These are phyloP conservation scores for Ciconia maguari DNA, from an alignment of 2,113 vertebrate species.

Conservation along the genomic window DNA sequence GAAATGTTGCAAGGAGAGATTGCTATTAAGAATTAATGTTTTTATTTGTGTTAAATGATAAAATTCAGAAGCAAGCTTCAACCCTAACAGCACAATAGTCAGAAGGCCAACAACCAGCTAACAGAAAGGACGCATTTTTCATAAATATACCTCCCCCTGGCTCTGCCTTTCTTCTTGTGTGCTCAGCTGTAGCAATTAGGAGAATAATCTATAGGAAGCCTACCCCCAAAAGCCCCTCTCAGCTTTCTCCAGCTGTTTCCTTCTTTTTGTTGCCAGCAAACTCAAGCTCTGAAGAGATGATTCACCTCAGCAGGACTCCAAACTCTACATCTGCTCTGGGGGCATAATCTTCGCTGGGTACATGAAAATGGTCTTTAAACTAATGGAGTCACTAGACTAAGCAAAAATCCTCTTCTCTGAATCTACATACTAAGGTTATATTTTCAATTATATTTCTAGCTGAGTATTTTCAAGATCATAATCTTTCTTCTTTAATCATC, in stretches of 20 bases:
- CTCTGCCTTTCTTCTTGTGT: constrained; percentile 65
- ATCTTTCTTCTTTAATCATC: constrained; percentile 13
- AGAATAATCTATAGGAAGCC: constrained; percentile 52
- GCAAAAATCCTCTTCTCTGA: neutral
- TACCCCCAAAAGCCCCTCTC: constrained; percentile 41
- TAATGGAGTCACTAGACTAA: constrained; percentile 8
- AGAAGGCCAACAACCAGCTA: neutral
- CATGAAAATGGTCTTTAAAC: constrained; percentile 14
- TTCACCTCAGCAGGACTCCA: constrained; percentile 32
- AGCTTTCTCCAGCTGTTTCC: constrained; percentile 68
- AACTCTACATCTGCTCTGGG: constrained; percentile 54
- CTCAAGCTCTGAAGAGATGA: constrained; percentile 23
- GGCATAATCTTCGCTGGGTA: constrained; percentile 6
- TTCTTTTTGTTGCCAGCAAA: constrained; percentile 44
- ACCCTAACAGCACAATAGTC: neutral
- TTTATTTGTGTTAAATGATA: neutral
- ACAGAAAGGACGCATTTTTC: constrained; percentile 43
- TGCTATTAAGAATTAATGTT: constrained; percentile 10
- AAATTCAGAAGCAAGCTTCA: neutral
- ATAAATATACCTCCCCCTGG: constrained; percentile 43
- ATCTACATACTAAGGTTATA: neutral
- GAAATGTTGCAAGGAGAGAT: neutral
- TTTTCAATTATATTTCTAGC: neutral
- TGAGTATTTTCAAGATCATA: neutral
- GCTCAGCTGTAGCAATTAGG: constrained; percentile 72